Percentiles rank a stretch among this genome's conserved stretches.
These are phyloP conservation scores for Cottoperca gobio DNA, from an alignment of 2,797 vertebrate genomes.

Conservation along the genomic window DNA sequence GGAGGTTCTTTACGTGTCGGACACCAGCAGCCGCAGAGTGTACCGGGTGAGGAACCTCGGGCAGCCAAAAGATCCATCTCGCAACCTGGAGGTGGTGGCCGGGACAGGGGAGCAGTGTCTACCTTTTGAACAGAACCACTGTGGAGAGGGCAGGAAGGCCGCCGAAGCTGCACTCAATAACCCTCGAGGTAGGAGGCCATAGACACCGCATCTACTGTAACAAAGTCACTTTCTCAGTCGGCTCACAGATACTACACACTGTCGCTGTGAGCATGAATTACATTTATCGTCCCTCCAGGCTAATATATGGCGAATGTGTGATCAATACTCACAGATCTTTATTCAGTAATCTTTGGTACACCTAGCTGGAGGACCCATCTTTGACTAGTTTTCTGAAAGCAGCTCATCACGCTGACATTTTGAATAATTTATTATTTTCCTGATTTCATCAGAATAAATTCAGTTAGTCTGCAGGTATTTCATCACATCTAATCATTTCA, in stretches of 20 bases:
- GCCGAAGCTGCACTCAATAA: conserved; percentile 94
- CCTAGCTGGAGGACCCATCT: conserved; percentile 9
- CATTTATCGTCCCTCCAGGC: conserved; percentile 24
- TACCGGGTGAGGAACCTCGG: conserved; percentile 93
- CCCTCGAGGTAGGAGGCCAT: conserved; percentile 90
- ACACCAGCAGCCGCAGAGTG: conserved; percentile 95
- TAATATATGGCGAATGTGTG: conserved; percentile 28
- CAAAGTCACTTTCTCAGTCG: neutral
- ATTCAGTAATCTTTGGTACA: conserved; percentile 24
- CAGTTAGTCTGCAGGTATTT: conserved; percentile 7
- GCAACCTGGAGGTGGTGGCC: conserved; percentile 94
- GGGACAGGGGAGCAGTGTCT: conserved; percentile 97
- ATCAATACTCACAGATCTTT: conserved; percentile 19
- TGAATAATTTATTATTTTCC: conserved; percentile 12
- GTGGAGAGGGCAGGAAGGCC: conserved; percentile 94
- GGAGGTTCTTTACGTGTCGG: conserved; percentile 95
- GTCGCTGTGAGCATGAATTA: conserved; percentile 11
- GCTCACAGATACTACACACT: neutral
- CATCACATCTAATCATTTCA: neutral
- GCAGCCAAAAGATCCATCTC: conserved; percentile 94
- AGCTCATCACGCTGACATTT: conserved; percentile 23
- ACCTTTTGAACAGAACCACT: conserved; percentile 97
- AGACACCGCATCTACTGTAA: neutral
- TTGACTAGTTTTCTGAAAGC: conserved; percentile 13
- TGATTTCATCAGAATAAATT: neutral